Conservation (phyloP, 2,888 invertebrate species). For the Strigamia maritima region DNA sequence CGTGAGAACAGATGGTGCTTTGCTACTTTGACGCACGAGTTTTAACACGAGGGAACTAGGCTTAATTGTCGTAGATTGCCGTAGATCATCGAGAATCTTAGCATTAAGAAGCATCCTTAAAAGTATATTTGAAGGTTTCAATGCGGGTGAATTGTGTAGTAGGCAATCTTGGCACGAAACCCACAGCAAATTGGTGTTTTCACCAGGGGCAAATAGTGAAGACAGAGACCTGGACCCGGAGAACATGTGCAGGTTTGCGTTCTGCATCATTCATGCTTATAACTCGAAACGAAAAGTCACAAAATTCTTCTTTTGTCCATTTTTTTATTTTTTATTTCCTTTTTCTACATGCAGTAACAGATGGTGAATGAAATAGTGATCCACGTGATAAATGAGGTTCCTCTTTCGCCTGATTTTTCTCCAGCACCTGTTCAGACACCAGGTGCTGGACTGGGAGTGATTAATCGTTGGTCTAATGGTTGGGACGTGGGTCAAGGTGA, state of each 20-base stretch:
- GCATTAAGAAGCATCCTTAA: background rate
- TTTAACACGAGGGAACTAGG: too few species aligned
- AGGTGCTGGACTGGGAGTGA: background rate
- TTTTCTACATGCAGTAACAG: background rate
- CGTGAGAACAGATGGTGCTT: too few species aligned
- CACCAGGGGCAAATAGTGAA: background rate
- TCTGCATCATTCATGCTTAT: conserved; percentile 10
- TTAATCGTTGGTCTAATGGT: conserved; percentile 1
- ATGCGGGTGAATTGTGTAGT: background rate
- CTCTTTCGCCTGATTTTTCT: background rate
- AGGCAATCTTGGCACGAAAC: conserved; percentile 2
- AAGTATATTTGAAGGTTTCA: background rate
- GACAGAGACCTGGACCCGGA: background rate
- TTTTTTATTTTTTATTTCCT: background rate
- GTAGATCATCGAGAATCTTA: too few species aligned
- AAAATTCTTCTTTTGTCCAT: background rate
- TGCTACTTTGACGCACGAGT: too few species aligned
- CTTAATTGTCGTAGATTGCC: too few species aligned
- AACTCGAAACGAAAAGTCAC: background rate
- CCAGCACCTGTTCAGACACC: conserved; percentile 21
- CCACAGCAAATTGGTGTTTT: conserved; percentile 6
- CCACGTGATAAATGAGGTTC: conserved; percentile 7
- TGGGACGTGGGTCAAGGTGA: background rate
- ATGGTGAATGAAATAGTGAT: conserved; percentile 3
- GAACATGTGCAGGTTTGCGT: background rate